Base-by-base conservation (phyloP, 1,140 invertebrate species). In the Aphelinus atriplicis region DNA sequence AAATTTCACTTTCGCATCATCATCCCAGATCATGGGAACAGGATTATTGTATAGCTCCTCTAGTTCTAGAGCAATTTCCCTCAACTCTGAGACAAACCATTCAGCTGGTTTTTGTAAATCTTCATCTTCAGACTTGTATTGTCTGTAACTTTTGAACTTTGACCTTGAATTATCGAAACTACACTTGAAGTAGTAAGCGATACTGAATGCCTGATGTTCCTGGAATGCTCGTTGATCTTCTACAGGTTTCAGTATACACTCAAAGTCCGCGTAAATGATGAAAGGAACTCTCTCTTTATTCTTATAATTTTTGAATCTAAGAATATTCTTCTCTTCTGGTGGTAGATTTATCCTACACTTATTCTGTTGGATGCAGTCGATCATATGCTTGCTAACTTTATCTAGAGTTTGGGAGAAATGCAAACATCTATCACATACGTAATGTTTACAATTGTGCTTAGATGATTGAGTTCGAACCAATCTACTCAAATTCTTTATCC, bases 171-270 rank as follows among this genome's bases (percentile, higher is more conserved):
- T n/a, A n/a, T n/a, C n/a, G n/a, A n/a, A n/a, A n/a, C n/a, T n/a
- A n/a, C n/a, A n/a, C n/a, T n/a, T n/a, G n/a, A n/a, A n/a, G n/a
- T n/a, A n/a, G n/a, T n/a, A n/a, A n/a, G n/a, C 60, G 2, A 74
- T 68, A 46, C 57, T 64, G 53, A 42, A 75, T 0, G 60, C 50
- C 50, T 69, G 48, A 70, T 75, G 66, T 42, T 47, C 5, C 51
- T 69, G 66, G 9, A 67, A 55, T 7, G 53, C 26, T 2, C 45
- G 51, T 3, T 42, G 6, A 56, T 67, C 7, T 5, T 55, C 50
- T 46, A 55, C 42, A 3, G 65, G 51, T 10, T 67, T 56, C n/a
- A 67, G 45, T 1, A 67, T 26, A 55, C 65, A 67, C 51, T 67
- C 65, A n/a, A n/a, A n/a, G n/a, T n/a, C n/a, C n/a, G n/a, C n/a